Base-by-base conservation (phyloP, 37 sponge, comb jelly and placozoan species). In the Lycopodina hypogea region DNA sequence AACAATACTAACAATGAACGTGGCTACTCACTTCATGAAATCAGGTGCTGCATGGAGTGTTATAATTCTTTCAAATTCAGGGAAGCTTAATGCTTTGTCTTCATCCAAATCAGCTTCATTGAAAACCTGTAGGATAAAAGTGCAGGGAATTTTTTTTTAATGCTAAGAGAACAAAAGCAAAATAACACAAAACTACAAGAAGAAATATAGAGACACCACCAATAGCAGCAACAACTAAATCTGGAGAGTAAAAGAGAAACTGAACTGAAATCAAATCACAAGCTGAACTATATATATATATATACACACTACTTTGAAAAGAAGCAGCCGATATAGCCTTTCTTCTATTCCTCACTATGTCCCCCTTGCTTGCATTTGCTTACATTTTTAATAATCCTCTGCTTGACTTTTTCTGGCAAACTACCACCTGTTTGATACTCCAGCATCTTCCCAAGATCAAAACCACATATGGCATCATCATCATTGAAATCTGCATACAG, bases 11-110 rank as follows among this genome's bases (percentile, higher is more conserved):
- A 45, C 48, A 45, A 45, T 45, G 9, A 45, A 45, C 48, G 48
- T 45, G 39, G 6, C 2, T 40, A 18, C 78, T 78, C 48, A 78
- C 78, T 78, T 29, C 33, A 72, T 18, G 71, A 81, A 81, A 12
- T 81, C 81, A 42, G 72, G 81, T 48, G 40, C 74, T 18, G 51
- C 42, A 19, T 72, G 24, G 15, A 81, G 42, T 42, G 81, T 72
- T 34, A 81, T 81, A 3, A 72, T 33, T 29, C 81, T 58, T 50
- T 71, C 81, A 81, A 81, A 81, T 45, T 81, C 81, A 24, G 56
- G 73, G 64, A 45, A 81, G 50, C 73, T 72, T 33, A 81, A 17
- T 23, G 23, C 72, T 57, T 64, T 21, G 61, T 81, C 81, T 26
- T 35, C 64, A 72, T 81, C 81, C 21, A 51, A 12, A 72, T 81